Conservation (phyloP, 1,140 invertebrate genomes). For the Pectinophora gossypiella region DNA sequence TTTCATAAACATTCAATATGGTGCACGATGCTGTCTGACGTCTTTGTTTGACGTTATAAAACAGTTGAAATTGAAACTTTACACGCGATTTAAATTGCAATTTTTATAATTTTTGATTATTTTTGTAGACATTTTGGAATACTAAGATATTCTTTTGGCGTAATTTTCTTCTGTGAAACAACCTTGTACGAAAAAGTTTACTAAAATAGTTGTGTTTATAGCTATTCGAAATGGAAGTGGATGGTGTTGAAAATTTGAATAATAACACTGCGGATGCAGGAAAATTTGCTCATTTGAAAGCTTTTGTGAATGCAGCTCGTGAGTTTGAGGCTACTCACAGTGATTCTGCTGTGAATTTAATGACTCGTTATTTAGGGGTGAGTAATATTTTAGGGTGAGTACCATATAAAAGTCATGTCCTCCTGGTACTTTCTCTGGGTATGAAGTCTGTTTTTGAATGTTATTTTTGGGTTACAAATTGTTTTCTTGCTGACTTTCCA, state of each 20-base stretch:
- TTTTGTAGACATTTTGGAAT: slow-evolving; percentile 8
- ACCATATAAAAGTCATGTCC: too few species aligned
- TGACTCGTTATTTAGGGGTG: slow-evolving; percentile 65
- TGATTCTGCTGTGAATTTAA: slow-evolving; percentile 60
- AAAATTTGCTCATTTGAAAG: slow-evolving; percentile 64
- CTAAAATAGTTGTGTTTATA: slow-evolving; percentile 2
- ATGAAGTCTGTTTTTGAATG: background rate
- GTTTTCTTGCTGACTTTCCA: slow-evolving; percentile 40
- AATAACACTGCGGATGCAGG: slow-evolving; percentile 43
- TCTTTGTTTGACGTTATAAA: slow-evolving; percentile 21
- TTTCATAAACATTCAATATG: slow-evolving; percentile 32
- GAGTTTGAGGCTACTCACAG: slow-evolving; percentile 69
- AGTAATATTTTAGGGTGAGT: too few species aligned
- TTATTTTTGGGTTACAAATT: too few species aligned
- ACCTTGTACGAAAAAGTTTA: background rate
- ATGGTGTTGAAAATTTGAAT: slow-evolving; percentile 43
- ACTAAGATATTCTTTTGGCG: background rate
- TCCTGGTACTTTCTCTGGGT: background rate
- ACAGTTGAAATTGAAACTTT: slow-evolving; percentile 41
- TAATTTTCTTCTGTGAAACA: background rate
- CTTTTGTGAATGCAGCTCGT: slow-evolving; percentile 62
- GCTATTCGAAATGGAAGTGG: slow-evolving; percentile 49
- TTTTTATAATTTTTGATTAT: slow-evolving; percentile 20
- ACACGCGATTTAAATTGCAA: background rate
- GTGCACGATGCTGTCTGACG: slow-evolving; percentile 3